Evolutionary conservation across 2,888 invertebrate genomes (phyloP), one percentile per base, ranked within the genome.

Genomic region (Xestia c-nigrum): DNA sequence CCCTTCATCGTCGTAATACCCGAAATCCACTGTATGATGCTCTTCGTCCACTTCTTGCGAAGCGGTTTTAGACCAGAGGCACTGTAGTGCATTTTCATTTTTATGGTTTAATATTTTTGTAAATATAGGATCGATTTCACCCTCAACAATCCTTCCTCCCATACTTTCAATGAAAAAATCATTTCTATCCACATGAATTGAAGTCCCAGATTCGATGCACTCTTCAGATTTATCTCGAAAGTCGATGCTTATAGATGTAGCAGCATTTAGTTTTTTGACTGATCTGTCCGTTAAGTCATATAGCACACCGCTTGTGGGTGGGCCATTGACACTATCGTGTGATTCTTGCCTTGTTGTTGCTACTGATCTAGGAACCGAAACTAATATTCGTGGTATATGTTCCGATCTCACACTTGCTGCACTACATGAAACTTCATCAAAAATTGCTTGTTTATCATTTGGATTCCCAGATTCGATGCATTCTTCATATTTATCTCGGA

Each of bases 281-380:
- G 75, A 67, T 74, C 74, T 72, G 50, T 80, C 70, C 10, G 63
- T 66, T 19, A 52, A 59, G 0, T 83, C 76, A 43, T 40, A 72
- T 43, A 73, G 68, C 21, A 89, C 69, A 43, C 90, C 81, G 84
- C 93, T 94, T 86, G 92, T 90, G 1, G 87, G 85, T 61, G 80
- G 7, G 71, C 91, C 87, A 80, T 93, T 93, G 16, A 57, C 74
- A 74, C 70, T 81, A 52, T 85, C 74, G 47, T 87, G 83, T 40
- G 87, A 86, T 24, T 81, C 74, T 72, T 92, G 88, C 78, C 90
- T 0, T 59, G 92, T 16, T 47, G 47, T 47, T 47, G 47, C 47
- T 47, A 47, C 88, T 31, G 85, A 85, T 88, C 92, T 94, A 80
- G 90, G 86, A 12, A 81, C 80, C 38, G 89, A 87, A 57, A 86